Conservation (phyloP, 2,113 vertebrate species). For the Mustela lutreola region DNA sequence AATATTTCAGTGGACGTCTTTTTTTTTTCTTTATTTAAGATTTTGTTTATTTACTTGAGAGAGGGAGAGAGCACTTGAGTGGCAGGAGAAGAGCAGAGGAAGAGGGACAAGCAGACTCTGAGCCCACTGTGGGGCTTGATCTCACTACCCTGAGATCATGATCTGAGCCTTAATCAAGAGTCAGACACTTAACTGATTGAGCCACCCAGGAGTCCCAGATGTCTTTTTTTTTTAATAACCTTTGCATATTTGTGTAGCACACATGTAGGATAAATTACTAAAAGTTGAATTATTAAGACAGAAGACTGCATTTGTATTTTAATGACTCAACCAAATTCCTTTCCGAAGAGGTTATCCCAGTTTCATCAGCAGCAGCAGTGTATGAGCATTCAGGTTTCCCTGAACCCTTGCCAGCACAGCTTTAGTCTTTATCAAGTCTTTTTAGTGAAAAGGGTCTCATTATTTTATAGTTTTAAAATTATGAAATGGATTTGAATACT, state of each 20-base stretch:
- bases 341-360: not conserved
- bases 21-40: not conserved
- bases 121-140: not conserved
- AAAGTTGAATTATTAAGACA: not conserved
- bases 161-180: not conserved
- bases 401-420: not conserved
- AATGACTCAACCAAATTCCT: not conserved
- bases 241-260: not conserved
- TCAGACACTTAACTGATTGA: not conserved
- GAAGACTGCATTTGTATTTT: conserved; percentile 5
- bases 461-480: conserved; percentile 53
- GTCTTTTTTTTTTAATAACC: not conserved
- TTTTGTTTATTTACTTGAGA: no score
- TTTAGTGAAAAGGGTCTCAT: conserved; percentile 16
- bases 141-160: not conserved
- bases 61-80: no score
- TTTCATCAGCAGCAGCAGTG: not conserved
- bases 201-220: not conserved
- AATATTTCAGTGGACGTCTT: not conserved
- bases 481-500: conserved; percentile 8
- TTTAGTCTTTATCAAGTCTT: conserved; percentile 6
- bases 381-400: not conserved
- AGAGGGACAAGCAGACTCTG: not conserved
- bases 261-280: not conserved
- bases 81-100: no score